Conservation (phyloP, 1,140 invertebrate genomes). For the Drusus annulatus region DNA sequence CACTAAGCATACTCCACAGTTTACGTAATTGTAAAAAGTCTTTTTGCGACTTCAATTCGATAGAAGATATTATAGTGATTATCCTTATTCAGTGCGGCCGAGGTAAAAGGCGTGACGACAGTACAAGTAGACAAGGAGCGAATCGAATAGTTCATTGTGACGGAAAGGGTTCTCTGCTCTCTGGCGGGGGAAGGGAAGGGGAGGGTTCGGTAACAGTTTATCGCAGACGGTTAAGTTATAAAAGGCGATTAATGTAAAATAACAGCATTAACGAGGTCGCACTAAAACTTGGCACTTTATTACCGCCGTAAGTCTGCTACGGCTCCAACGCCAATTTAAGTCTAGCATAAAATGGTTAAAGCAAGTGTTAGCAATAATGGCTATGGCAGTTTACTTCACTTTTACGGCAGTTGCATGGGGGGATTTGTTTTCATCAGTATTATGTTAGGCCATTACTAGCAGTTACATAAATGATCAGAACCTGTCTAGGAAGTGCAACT, state of each 20-base stretch:
- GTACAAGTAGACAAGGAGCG: too few species aligned
- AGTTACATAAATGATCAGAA: background rate
- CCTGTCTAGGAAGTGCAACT: too few species aligned
- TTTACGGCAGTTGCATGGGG: background rate
- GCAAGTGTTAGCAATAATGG: conserved; percentile 49
- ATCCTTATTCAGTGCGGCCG: too few species aligned
- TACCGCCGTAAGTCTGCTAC: conserved; percentile 45
- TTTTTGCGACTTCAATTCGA: too few species aligned
- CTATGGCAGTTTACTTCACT: conserved; percentile 17
- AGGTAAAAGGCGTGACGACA: too few species aligned
- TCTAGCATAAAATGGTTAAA: conserved; percentile 48
- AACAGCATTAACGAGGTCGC: conserved; percentile 54
- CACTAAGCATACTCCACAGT: too few species aligned
- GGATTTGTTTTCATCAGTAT: background rate
- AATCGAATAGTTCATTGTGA: too few species aligned
- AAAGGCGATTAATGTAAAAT: conserved; percentile 57
- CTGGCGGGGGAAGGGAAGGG: too few species aligned
- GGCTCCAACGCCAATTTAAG: conserved; percentile 50
- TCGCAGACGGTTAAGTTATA: conserved; percentile 48
- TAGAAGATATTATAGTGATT: too few species aligned
- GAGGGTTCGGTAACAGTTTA: conserved; percentile 40
- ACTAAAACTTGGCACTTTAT: conserved; percentile 54
- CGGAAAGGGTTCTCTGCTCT: too few species aligned
- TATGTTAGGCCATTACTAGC: background rate
- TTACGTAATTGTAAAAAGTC: too few species aligned